phyloP scores from a whole-genome alignment of 1,140 invertebrate genomes.

The Polypedilum pembai region DNA sequence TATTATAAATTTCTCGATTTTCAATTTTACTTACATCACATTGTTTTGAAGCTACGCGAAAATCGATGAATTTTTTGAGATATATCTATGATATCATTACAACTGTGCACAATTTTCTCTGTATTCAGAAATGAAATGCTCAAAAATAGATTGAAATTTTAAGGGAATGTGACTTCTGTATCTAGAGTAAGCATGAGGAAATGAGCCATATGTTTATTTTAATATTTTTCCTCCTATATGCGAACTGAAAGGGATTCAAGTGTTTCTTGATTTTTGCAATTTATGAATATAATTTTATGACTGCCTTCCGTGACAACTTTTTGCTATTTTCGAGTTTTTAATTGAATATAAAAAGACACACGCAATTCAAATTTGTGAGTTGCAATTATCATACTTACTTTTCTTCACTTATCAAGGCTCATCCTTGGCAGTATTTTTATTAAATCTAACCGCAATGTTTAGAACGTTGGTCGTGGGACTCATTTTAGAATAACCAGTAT shows the following conservation, averaged over 20 bases:
- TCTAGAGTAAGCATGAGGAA: constrained; percentile 11
- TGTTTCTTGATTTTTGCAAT: constrained; percentile 7
- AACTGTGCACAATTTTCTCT: constrained; percentile 12
- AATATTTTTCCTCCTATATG: background rate
- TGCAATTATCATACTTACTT: background rate
- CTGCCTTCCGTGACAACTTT: background rate
- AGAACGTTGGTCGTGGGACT: constrained; percentile 22
- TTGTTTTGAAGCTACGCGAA: background rate
- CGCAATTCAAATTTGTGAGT: background rate
- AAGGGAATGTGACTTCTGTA: constrained; percentile 8
- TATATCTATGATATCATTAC: constrained; percentile 5
- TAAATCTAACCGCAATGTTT: constrained; percentile 10
- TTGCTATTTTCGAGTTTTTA: background rate
- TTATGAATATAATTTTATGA: constrained; percentile 4
- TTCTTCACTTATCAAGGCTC: background rate
- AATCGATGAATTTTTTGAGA: constrained; percentile 4
- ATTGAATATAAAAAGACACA: constrained; percentile 13
- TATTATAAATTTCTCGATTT: background rate
- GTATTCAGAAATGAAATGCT: background rate
- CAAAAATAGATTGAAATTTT: constrained; percentile 25
- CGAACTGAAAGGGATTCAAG: background rate
- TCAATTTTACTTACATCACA: background rate
- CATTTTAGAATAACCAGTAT: constrained; percentile 22
- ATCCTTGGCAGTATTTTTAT: constrained; percentile 15
- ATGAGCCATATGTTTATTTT: constrained; percentile 28